Conservation (phyloP, 1,140 invertebrate genomes). For the Cydia strobilella region DNA sequence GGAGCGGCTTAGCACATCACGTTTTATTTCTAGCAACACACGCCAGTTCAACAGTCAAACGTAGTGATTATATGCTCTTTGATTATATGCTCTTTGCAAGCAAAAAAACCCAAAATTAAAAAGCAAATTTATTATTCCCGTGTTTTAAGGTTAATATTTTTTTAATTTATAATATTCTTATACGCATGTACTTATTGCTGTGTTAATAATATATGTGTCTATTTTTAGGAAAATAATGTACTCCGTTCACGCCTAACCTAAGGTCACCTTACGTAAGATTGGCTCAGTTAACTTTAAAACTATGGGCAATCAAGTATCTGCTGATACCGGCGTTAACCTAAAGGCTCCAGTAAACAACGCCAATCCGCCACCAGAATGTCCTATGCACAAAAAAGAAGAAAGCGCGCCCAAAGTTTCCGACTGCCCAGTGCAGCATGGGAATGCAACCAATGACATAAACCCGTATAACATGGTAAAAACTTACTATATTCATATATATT, state of each 20-base stretch:
- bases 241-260: conserved; percentile 50
- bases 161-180: background rate
- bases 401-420: conserved; percentile 75
- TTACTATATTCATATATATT: conserved; percentile 35
- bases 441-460: conserved; percentile 82
- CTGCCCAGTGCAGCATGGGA: conserved; percentile 84
- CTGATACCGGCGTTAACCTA: conserved; percentile 75
- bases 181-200: background rate
- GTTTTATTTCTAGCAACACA: background rate
- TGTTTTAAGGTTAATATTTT: background rate
- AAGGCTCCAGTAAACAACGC: conserved; percentile 52
- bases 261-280: conserved; percentile 66
- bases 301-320: conserved; percentile 84
- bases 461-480: conserved; percentile 88
- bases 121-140: background rate
- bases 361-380: conserved; percentile 85
- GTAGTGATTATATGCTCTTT: too few species aligned
- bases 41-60: too few species aligned
- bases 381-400: conserved; percentile 84
- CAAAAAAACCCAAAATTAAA: background rate
- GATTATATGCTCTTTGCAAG: too few species aligned
- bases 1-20: too few species aligned
- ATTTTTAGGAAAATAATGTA: conserved; percentile 28
- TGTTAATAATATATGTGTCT: background rate
- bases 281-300: conserved; percentile 44